Evolutionary conservation across 2,888 invertebrate species (phyloP), one percentile per base, ranked within the genome.

Genomic region (Drosophila colorata): DNA sequence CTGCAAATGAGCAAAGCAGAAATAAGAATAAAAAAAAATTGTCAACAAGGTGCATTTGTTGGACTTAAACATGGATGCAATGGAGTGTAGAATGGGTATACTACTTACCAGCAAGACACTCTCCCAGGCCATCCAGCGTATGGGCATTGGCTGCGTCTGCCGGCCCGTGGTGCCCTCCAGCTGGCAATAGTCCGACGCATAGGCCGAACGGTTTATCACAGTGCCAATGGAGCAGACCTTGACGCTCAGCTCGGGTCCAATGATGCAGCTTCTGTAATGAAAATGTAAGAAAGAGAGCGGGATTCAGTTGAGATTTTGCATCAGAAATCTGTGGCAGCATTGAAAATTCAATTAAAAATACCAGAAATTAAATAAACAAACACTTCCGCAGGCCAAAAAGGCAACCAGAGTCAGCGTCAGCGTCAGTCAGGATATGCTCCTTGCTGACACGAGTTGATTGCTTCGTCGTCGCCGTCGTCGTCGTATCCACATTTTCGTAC

Each of bases 81-180:
- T 33, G 11, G 28, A 13, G 8, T 2, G 2, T 3, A 14, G 11
- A 11, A 14, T 3, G 18, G 6, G 4, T 6, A 20, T 28, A 8
- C n/a, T 13, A 92, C 93, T 94, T 92, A 95, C 95, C 94, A 95
- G 90, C 69, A 96, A 93, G 74, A 97, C 94, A 90, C 96, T 95
- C 91, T 97, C 97, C 96, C 96, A 97, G 20, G 96, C 95, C 96
- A 97, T 96, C 97, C 97, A 97, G 84, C 97, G 93, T 80, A 97
- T 95, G 18, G 97, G 97, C 83, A 97, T 93, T 25, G 94, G 93
- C 77, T 92, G 92, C 38, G 92, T 90, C 80, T 92, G 91, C 69
- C 92, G 90, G 63, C 94, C 94, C 72, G 94, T 93, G 65, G 94
- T 93, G 63, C 95, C 96, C 86, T 96, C 95, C 78, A 96, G 93